A percentile compares a stretch with the other conserved stretches of the same genome.
Conservation (phyloP, 2,113 vertebrate species). For the Toxotes chatareus region DNA sequence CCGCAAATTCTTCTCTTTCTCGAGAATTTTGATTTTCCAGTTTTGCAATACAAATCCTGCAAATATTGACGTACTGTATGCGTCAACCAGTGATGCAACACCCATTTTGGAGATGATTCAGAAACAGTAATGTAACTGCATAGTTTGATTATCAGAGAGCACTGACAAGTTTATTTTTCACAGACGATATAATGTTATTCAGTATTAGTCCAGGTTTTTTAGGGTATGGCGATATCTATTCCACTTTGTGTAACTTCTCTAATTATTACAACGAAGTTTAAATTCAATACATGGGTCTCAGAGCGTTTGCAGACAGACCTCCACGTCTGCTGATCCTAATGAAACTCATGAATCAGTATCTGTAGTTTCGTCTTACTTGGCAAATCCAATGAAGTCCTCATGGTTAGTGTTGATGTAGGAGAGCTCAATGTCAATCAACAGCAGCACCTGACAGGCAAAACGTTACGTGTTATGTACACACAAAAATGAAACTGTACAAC, state of each 20-base stretch:
- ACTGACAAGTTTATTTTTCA: background rate
- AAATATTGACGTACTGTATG: no score
- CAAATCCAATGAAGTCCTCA: slow-evolving; percentile 98
- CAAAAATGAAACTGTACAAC: background rate
- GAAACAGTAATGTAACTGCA: background rate
- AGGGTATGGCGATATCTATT: background rate
- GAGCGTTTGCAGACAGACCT: background rate
- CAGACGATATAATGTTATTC: background rate
- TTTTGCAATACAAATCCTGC: background rate
- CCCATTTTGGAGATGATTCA: background rate
- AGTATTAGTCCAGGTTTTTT: background rate
- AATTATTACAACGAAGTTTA: no score
- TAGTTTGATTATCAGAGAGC: background rate
- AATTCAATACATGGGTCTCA: background rate
- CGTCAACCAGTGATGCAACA: no score
- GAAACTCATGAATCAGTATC: background rate
- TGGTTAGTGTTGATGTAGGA: slow-evolving; percentile 99
- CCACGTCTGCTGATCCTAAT: background rate
- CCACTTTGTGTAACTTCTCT: background rate
- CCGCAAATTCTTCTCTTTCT: background rate
- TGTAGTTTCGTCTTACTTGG: slow-evolving; percentile 87
- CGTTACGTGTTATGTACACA: background rate
- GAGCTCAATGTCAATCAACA: slow-evolving; percentile 97
- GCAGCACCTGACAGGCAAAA: slow-evolving; percentile 87
- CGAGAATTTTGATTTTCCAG: background rate